Percentiles rank a stretch among this genome's conserved stretches.
phyloP scores from a whole-genome alignment of 1,140 invertebrate species.

The Neomicropteryx cornuta region DNA sequence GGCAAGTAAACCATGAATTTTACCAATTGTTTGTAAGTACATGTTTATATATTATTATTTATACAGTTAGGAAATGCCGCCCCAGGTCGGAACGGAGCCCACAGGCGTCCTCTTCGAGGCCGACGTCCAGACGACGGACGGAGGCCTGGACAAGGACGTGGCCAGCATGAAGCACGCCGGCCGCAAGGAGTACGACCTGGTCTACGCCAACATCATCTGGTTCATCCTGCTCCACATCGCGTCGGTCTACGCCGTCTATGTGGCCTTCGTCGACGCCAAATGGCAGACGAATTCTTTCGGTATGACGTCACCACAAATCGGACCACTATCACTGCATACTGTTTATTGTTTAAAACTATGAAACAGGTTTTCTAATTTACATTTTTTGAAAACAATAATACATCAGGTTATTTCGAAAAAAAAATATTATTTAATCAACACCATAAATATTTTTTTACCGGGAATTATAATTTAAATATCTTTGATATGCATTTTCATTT shows the following conservation, averaged over 20 bases:
- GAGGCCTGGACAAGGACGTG: slow-evolving; percentile 26
- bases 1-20: no score
- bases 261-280: slow-evolving; percentile 55
- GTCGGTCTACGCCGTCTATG: slow-evolving; percentile 63
- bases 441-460: no score
- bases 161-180: slow-evolving; percentile 25
- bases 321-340: no score
- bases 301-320: no score
- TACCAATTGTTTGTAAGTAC: no score
- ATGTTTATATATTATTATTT: neutral
- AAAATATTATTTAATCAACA: no score
- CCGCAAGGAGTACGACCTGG: slow-evolving; percentile 44
- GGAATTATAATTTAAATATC: no score
- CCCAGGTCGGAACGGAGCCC: slow-evolving; percentile 43
- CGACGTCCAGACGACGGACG: slow-evolving; percentile 35
- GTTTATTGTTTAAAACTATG: no score
- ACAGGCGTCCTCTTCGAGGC: slow-evolving; percentile 46
- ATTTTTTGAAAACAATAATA: no score
- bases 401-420: no score
- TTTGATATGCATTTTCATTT: no score
- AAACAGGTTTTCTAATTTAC: no score
- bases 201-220: slow-evolving; percentile 73
- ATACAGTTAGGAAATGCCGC: slow-evolving; percentile 38
- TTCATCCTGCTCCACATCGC: slow-evolving; percentile 62
- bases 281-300: slow-evolving; percentile 56